phyloP scores from a whole-genome alignment of 2,113 vertebrate species.

The Mus pahari region DNA sequence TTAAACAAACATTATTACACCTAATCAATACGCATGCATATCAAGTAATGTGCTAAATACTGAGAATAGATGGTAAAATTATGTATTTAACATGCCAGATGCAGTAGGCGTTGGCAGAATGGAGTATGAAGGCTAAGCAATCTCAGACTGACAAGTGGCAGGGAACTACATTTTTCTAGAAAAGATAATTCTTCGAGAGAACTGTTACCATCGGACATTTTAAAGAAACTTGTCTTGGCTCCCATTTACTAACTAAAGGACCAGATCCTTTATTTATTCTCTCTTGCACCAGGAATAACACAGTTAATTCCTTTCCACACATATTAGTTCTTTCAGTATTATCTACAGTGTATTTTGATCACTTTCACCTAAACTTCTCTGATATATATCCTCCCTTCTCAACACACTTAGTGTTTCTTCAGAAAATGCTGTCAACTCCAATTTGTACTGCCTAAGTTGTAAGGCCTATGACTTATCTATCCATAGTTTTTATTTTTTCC shows the following conservation, averaged over 20 bases:
- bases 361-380: neutral
- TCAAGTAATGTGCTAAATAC: neutral
- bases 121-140: too few species aligned
- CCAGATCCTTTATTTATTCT: neutral
- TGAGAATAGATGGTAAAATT: neutral
- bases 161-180: neutral
- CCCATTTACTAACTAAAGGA: neutral
- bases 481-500: too few species aligned
- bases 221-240: neutral
- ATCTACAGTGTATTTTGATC: neutral
- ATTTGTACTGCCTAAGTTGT: neutral
- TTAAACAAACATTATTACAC: neutral
- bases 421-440: neutral
- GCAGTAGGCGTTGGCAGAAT: neutral
- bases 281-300: neutral
- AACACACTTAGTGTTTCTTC: neutral
- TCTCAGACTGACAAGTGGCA: neutral
- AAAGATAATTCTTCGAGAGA: neutral
- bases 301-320: neutral
- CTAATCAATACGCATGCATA: neutral
- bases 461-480: neutral
- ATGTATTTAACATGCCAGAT: neutral
- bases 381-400: neutral
- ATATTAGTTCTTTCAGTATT: neutral
- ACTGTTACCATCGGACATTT: neutral